phyloP scores from a whole-genome alignment of 23 tunicate genomes.

The Diplosoma virens region DNA sequence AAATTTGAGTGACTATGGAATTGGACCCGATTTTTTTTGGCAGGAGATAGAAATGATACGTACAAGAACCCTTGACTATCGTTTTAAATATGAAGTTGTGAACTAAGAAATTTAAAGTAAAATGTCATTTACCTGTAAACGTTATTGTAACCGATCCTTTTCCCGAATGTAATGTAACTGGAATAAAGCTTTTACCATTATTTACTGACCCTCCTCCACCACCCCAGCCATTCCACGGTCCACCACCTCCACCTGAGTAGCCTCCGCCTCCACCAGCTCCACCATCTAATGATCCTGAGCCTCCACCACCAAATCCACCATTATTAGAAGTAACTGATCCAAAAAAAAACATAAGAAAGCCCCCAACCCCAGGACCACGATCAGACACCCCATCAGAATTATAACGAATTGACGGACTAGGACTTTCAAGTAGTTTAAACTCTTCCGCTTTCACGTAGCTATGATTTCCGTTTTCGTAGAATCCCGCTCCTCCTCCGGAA shows the following conservation, averaged over 20 bases:
- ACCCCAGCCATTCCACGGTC: slow-evolving; percentile 80
- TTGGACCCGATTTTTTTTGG: too few relatives aligned
- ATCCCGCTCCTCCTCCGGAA: slow-evolving; percentile 91
- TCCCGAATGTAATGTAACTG: slow-evolving; percentile 18
- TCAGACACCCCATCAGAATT: slow-evolving; percentile 10
- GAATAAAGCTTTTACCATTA: slow-evolving; percentile 54
- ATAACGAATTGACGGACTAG: slow-evolving; percentile 41
- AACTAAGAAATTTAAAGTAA: too few relatives aligned
- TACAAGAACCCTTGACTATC: too few relatives aligned
- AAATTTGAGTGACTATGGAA: too few relatives aligned
- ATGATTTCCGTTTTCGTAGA: slow-evolving; percentile 39
- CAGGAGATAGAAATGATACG: too few relatives aligned
- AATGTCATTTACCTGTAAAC: slow-evolving; percentile 58
- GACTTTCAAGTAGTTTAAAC: slow-evolving; percentile 22
- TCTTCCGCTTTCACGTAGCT: neutral
- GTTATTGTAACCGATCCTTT: slow-evolving; percentile 71
- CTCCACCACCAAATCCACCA: slow-evolving; percentile 97
- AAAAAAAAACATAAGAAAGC: slow-evolving; percentile 46
- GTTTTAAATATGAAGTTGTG: too few relatives aligned
- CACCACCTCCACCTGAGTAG: slow-evolving; percentile 86
- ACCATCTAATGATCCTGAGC: slow-evolving; percentile 79
- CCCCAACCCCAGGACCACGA: slow-evolving; percentile 71
- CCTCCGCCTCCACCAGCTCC: slow-evolving; percentile 97
- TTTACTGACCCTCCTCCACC: slow-evolving; percentile 89
- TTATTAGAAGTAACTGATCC: slow-evolving; percentile 38